These are phyloP conservation scores for Oscheius sp. DNA, from an alignment of 2,888 invertebrate genomes.

Conservation along the genomic window DNA sequence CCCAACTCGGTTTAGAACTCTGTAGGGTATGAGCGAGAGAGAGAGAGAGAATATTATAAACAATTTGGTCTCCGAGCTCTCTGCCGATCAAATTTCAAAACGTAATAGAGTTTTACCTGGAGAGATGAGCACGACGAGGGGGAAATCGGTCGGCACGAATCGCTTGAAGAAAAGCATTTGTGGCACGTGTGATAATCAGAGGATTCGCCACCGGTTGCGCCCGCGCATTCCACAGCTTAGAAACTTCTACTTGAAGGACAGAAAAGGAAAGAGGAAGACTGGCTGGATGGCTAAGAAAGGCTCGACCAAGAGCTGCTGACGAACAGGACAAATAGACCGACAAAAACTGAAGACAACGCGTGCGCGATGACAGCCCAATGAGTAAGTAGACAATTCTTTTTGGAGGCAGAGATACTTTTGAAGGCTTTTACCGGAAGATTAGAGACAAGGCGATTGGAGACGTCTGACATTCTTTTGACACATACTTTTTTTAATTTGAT, in stretches of 20 bases:
- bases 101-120: background rate
- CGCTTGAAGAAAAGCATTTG: conserved; percentile 12
- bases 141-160: background rate
- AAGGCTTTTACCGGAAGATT: background rate
- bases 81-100: too few relatives aligned
- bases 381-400: background rate
- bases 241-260: background rate
- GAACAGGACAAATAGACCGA: conserved; percentile 17
- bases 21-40: background rate
- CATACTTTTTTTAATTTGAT: background rate
- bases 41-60: background rate
- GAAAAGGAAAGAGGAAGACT: background rate
- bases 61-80: too few relatives aligned
- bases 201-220: conserved; percentile 17
- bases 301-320: conserved; percentile 8
- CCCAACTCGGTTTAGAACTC: background rate
- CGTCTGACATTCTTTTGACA: too few relatives aligned
- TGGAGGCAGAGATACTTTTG: background rate
- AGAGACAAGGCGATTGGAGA: background rate
- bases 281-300: conserved; percentile 18
- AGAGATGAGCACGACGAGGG: background rate
- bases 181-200: conserved; percentile 24
- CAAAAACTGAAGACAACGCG: background rate
- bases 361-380: background rate
- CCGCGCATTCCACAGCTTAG: background rate